Evolutionary conservation across 2,888 invertebrate species (phyloP), one percentile per base, ranked within the genome.

Genomic region (Chymomyza fuscimana): DNA sequence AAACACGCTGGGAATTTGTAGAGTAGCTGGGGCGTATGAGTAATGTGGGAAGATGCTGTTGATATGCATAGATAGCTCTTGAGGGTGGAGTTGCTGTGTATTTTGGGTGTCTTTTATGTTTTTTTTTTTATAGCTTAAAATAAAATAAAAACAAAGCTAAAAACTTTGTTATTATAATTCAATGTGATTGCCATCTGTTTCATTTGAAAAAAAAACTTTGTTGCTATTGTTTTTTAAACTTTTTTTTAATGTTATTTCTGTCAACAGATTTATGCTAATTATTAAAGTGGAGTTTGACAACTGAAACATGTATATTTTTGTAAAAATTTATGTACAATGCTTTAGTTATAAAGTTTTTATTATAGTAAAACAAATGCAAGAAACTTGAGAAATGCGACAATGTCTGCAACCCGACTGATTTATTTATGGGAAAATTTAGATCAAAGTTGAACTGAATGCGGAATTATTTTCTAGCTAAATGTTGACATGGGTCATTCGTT

Each of bases 11-110:
- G 40, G 40, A 46, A 46, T 10, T 46, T 12, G 40, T 46, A 10
- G 40, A 46, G 69, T 36, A 63, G 61, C 63, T 70, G 65, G 12
- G 25, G 22, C 32, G 32, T 19, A 60, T 81, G 78, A 81, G 73
- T 80, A 70, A 80, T 83, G 80, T 86, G 83, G 81, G 83, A 83
- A 84, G 68, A 65, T 58, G 19, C 22, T 19, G 16, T 16, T 36
- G 6, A 46, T 32, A 60, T 5, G 32, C 32, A 32, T 32, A 32
- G 32, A 32, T 32, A 32, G 32, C 32, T 5, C 32, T 32, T 69
- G 76, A 76, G 70, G 66, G 73, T 74, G 80, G 46, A 32, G 61
- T 68, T 66, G 56, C 29, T 22, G 25, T 15, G 25, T 25, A 12
- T 46, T 46, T 46, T 46, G 40, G 40, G 40, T 46, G 40, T 12